These are phyloP conservation scores for Embiotoca jacksoni DNA, from an alignment of 2,113 vertebrate species.

Conservation along the genomic window DNA sequence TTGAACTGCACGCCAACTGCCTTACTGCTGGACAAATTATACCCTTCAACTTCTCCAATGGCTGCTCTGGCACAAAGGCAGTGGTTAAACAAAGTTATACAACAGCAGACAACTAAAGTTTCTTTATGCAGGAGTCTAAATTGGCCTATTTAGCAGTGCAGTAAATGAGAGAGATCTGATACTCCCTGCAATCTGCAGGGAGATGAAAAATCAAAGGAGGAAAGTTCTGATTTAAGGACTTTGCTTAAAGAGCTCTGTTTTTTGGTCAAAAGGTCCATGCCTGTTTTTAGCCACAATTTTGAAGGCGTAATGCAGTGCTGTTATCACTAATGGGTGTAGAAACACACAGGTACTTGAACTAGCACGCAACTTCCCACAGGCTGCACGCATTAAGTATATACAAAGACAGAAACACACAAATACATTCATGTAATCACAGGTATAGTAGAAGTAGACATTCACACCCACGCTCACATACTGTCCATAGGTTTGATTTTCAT, in stretches of 20 bases:
- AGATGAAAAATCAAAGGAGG: constrained; percentile 22
- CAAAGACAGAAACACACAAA: not conserved
- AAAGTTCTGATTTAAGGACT: constrained; percentile 42
- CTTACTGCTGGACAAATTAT: constrained; percentile 52
- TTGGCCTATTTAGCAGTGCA: constrained; percentile 4
- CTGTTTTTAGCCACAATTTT: constrained; percentile 41
- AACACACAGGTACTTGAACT: not conserved
- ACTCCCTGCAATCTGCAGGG: constrained; percentile 9
- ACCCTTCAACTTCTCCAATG: constrained; percentile 29
- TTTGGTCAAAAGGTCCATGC: constrained; percentile 43
- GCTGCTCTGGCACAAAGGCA: constrained; percentile 44
- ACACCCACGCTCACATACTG: not conserved
- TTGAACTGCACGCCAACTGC: constrained; percentile 47
- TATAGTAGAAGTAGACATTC: not conserved
- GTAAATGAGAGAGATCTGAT: constrained; percentile 21
- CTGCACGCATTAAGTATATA: not conserved
- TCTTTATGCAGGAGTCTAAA: constrained; percentile 40
- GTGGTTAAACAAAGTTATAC: constrained; percentile 43
- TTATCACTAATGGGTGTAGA: not conserved
- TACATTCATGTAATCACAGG: constrained; percentile 27
- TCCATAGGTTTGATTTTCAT: constrained; percentile 29
- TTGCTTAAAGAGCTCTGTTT: constrained; percentile 22
- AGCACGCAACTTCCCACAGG: not conserved
- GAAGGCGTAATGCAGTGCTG: not conserved
- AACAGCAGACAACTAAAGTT: constrained; percentile 34